Conservation (phyloP, 2,888 invertebrate species). For the Epinotia nisella region DNA sequence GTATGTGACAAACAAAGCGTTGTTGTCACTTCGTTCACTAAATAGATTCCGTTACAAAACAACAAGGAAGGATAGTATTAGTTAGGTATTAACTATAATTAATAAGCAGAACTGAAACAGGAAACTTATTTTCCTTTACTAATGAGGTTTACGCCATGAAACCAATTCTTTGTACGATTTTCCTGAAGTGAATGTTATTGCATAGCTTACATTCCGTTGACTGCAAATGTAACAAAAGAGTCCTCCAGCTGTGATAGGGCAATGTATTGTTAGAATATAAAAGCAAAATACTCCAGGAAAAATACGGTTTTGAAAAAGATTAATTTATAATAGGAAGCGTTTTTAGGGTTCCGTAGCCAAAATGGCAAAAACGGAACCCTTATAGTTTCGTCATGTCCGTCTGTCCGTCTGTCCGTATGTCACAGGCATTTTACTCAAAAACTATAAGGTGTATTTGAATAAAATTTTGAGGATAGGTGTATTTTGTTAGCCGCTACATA, state of each 20-base stretch:
- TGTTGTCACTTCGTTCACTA: background rate
- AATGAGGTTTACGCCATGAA: constrained; percentile 28
- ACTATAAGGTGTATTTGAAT: too few relatives aligned
- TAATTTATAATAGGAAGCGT: too few relatives aligned
- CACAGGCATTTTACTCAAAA: too few relatives aligned
- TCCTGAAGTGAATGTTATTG: constrained; percentile 17
- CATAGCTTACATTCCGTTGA: constrained; percentile 20
- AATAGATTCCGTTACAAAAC: background rate
- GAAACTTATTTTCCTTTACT: constrained; percentile 19
- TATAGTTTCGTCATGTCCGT: too few relatives aligned
- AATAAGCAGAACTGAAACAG: constrained; percentile 18
- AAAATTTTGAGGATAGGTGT: too few relatives aligned
- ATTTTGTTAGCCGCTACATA: too few relatives aligned
- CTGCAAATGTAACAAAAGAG: constrained; percentile 16
- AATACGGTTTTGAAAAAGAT: too few relatives aligned
- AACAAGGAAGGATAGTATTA: constrained; percentile 15
- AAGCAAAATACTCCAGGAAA: constrained; percentile 4
- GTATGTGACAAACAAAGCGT: constrained; percentile 2
- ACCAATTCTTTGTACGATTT: constrained; percentile 24
- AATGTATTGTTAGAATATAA: constrained; percentile 14
- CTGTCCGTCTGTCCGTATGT: too few relatives aligned
- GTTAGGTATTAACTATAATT: background rate
- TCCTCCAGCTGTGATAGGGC: constrained; percentile 26
- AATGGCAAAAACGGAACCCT: too few relatives aligned
- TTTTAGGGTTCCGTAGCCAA: too few relatives aligned